phyloP scores from a whole-genome alignment of 2,113 vertebrate species.

The Amia ocellicauda region DNA sequence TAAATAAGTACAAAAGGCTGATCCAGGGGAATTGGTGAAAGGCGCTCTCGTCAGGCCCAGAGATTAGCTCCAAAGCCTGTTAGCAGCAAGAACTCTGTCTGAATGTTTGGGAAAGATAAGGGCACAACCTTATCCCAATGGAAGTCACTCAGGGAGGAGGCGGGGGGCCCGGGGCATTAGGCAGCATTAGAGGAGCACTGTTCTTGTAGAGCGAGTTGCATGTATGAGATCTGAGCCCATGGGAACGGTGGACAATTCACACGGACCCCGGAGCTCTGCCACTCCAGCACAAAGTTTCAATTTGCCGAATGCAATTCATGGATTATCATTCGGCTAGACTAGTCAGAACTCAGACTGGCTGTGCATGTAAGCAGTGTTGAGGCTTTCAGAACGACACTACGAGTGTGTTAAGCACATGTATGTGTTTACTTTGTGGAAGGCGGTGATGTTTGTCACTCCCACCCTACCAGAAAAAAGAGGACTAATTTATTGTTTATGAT shows the following conservation, averaged over 20 bases:
- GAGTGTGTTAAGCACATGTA: too few species aligned
- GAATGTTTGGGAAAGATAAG: conserved; percentile 65
- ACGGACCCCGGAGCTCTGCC: not conserved
- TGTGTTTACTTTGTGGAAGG: too few species aligned
- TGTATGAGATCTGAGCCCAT: conserved; percentile 7
- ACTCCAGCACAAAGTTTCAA: not conserved
- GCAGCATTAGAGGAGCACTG: conserved; percentile 19
- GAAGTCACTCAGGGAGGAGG: conserved; percentile 33
- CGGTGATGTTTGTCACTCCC: too few species aligned
- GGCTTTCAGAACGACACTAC: too few species aligned
- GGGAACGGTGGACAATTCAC: conserved; percentile 7
- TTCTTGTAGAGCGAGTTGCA: conserved; percentile 21
- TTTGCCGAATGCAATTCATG: too few species aligned
- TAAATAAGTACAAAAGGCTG: conserved; percentile 30
- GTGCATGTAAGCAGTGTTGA: too few species aligned
- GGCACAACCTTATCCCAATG: conserved; percentile 48
- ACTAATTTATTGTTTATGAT: too few species aligned
- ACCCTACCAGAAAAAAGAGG: too few species aligned
- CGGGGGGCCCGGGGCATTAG: conserved; percentile 3
- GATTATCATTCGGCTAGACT: too few species aligned
- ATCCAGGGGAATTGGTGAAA: conserved; percentile 37
- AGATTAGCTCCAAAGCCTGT: conserved; percentile 67
- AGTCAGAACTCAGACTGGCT: too few species aligned
- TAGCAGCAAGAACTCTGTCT: conserved; percentile 55
- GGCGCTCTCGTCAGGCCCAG: conserved; percentile 48